Conservation (phyloP, 2,797 vertebrate genomes). For the Lithobates sylvaticus region DNA sequence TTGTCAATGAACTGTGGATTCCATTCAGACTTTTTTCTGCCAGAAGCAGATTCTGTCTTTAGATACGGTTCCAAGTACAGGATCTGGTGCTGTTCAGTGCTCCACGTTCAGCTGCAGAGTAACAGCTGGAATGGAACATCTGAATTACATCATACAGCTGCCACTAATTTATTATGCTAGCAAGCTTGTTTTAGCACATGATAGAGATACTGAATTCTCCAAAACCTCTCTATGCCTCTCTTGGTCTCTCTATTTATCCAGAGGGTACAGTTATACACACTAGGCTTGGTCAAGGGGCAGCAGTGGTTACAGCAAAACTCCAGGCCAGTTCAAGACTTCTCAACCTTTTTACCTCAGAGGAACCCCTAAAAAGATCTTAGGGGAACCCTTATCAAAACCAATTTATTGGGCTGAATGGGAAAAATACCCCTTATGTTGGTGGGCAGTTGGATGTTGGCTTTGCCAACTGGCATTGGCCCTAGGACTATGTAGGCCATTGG, state of each 20-base stretch:
- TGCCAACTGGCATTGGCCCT: too few relatives aligned
- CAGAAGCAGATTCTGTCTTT: conserved; percentile 15
- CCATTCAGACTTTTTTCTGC: not conserved
- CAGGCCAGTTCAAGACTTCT: too few relatives aligned
- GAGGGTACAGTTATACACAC: too few relatives aligned
- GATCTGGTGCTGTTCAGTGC: conserved; percentile 20
- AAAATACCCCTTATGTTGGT: too few relatives aligned
- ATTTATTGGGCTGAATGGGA: too few relatives aligned
- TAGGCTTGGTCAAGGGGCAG: too few relatives aligned
- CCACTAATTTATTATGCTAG: not conserved
- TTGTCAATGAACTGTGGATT: not conserved
- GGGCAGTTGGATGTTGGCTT: too few relatives aligned
- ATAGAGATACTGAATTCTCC: not conserved
- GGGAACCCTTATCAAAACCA: too few relatives aligned
- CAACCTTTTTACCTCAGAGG: too few relatives aligned
- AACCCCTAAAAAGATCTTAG: too few relatives aligned
- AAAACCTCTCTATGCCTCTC: not conserved
- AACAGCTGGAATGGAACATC: conserved; percentile 13
- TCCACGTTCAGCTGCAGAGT: conserved; percentile 3
- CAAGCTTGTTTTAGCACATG: not conserved
- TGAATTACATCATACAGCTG: not conserved
- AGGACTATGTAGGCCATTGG: too few relatives aligned
- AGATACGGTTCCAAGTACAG: not conserved
- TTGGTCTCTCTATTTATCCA: not conserved
- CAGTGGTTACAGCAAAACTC: too few relatives aligned